These are phyloP conservation scores for Myzus persicae DNA, from an alignment of 1,140 invertebrate genomes.

Conservation along the genomic window DNA sequence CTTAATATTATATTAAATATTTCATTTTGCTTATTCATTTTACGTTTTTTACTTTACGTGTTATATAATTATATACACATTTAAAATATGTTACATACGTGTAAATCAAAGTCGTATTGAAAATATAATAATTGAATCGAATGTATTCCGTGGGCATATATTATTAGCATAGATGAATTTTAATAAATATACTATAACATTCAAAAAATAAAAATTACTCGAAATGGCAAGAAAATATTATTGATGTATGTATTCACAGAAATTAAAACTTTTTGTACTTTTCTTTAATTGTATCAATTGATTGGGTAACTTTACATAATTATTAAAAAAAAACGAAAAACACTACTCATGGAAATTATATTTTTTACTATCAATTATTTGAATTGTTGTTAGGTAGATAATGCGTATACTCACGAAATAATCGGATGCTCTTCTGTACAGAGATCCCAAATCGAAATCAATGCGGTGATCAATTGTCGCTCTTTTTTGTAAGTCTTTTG, in stretches of 20 bases:
- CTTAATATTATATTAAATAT: background rate
- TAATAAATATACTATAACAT: background rate
- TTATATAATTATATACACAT: background rate
- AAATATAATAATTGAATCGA: background rate
- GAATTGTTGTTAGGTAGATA: background rate
- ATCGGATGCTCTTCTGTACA: conserved; percentile 73
- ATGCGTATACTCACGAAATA: conserved; percentile 70
- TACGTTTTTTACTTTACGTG: background rate
- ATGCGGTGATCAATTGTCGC: conserved; percentile 77
- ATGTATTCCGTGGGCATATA: background rate
- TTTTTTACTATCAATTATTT: background rate
- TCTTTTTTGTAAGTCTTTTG: conserved; percentile 73
- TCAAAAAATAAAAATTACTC: background rate
- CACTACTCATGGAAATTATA: background rate
- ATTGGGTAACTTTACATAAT: background rate
- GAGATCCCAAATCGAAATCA: conserved; percentile 76
- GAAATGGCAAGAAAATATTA: background rate
- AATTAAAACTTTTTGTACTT: background rate
- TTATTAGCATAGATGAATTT: background rate
- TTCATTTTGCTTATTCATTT: background rate
- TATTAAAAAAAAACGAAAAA: background rate
- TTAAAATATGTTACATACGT: background rate
- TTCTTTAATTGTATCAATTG: background rate
- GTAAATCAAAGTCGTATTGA: background rate
- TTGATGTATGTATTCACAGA: too few relatives aligned